These are phyloP conservation scores for Dynastes grantii DNA, from an alignment of 2,888 invertebrate genomes.

Conservation along the genomic window DNA sequence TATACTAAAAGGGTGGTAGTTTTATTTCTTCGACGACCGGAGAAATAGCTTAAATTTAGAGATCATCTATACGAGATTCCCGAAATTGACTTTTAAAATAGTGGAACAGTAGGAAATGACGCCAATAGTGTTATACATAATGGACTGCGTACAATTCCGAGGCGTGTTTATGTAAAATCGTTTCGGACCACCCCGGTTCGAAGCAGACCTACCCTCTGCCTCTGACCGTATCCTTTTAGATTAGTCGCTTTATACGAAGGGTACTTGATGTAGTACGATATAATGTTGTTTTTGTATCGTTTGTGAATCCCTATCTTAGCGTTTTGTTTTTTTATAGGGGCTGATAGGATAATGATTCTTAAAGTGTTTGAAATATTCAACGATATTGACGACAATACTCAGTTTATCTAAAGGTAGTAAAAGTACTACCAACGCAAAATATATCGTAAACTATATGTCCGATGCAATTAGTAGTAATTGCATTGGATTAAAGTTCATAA, in stretches of 20 bases:
- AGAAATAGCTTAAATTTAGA: conserved; percentile 33
- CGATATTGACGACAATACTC: too few species aligned
- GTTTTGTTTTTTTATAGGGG: not conserved
- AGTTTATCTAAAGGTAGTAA: too few species aligned
- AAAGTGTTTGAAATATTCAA: not conserved
- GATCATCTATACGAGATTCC: conserved; percentile 52
- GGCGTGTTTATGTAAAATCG: conserved; percentile 59
- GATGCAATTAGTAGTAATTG: too few species aligned
- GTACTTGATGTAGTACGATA: conserved; percentile 19
- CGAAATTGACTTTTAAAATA: conserved; percentile 56
- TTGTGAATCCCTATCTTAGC: conserved; percentile 4
- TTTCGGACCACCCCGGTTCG: conserved; percentile 59
- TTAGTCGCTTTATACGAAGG: conserved; percentile 16
- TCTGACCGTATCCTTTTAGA: not conserved
- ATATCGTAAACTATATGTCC: too few species aligned
- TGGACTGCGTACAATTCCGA: conserved; percentile 57
- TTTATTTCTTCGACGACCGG: conserved; percentile 11
- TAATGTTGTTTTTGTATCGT: conserved; percentile 2
- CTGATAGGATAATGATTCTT: not conserved
- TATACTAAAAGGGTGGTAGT: conserved; percentile 38
- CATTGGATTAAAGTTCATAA: too few species aligned
- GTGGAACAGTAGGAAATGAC: conserved; percentile 56
- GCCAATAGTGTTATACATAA: conserved; percentile 58
- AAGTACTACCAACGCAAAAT: too few species aligned
- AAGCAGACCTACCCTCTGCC: conserved; percentile 46